These are phyloP conservation scores for Palloptera scutellata DNA, from an alignment of 2,888 invertebrate genomes.

Conservation along the genomic window DNA sequence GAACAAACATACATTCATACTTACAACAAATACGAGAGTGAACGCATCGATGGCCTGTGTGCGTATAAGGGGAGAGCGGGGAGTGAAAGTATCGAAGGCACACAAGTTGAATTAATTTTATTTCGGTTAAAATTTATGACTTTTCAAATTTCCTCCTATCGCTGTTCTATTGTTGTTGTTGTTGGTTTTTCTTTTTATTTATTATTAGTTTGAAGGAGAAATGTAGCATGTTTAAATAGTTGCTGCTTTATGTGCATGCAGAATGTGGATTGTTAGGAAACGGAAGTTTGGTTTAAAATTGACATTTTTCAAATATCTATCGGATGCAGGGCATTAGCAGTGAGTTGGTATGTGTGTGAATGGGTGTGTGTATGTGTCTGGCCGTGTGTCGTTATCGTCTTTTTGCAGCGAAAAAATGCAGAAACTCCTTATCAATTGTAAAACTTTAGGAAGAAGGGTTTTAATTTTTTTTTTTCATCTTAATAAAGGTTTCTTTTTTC, in stretches of 20 bases:
- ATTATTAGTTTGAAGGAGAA: neutral
- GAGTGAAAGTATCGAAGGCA: too few relatives aligned
- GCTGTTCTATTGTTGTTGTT: conserved; percentile 16
- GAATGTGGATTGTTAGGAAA: neutral
- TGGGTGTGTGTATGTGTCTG: neutral
- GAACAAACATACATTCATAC: neutral
- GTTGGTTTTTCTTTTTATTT: neutral
- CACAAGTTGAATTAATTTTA: conserved; percentile 33
- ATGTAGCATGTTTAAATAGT: too few relatives aligned
- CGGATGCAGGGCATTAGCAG: neutral
- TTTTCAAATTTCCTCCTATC: conserved; percentile 47
- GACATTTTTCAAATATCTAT: neutral
- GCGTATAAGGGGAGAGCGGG: neutral
- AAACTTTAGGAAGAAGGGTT: too few relatives aligned
- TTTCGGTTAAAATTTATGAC: conserved; percentile 50
- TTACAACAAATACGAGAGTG: neutral
- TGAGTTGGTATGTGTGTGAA: neutral
- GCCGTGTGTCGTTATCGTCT: neutral
- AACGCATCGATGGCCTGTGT: neutral
- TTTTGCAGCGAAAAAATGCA: too few relatives aligned
- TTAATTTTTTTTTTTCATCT: too few relatives aligned
- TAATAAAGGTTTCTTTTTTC: too few relatives aligned
- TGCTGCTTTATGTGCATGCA: too few relatives aligned
- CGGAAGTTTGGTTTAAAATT: neutral
- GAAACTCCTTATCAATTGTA: too few relatives aligned